Evolutionary conservation across 2,797 vertebrate genomes (phyloP).

Genomic region (Acomys russatus): DNA sequence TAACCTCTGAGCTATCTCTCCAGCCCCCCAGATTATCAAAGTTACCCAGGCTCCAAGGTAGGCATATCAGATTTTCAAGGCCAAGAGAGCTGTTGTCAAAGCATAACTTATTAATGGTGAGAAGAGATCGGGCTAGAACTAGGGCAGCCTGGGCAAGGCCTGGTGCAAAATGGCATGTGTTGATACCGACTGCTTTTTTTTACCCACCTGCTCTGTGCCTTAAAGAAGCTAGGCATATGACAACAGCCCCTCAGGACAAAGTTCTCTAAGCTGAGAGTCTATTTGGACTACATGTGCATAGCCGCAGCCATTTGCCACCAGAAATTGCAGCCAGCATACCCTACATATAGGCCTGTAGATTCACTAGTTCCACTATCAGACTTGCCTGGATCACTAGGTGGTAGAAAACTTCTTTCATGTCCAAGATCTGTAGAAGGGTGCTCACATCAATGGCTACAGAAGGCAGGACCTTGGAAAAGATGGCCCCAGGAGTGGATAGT

Average conservation of each 20-base stretch:
- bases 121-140: conserved; percentile 93
- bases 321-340: conserved; percentile 90
- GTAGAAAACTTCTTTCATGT: conserved; percentile 95
- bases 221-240: conserved; percentile 91
- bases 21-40: conserved; percentile 82
- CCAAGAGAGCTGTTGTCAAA: conserved; percentile 88
- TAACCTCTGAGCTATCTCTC: too few relatives aligned
- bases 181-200: conserved; percentile 93
- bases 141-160: conserved; percentile 91
- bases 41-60: conserved; percentile 88
- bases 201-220: conserved; percentile 91
- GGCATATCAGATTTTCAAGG: conserved; percentile 81
- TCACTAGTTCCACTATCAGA: conserved; percentile 93
- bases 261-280: conserved; percentile 85
- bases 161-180: conserved; percentile 91
- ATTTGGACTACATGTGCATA: conserved; percentile 77
- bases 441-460: conserved; percentile 88
- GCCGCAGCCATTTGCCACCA: conserved; percentile 84
- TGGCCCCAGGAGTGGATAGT: conserved; percentile 91
- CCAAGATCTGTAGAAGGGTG: conserved; percentile 92
- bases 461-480: conserved; percentile 91
- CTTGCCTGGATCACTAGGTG: conserved; percentile 93
- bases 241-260: conserved; percentile 89
- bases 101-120: conserved; percentile 94
- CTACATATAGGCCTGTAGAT: conserved; percentile 91